These are phyloP conservation scores for Drosophila bunnanda DNA, from an alignment of 2,888 invertebrate species.

Conservation along the genomic window DNA sequence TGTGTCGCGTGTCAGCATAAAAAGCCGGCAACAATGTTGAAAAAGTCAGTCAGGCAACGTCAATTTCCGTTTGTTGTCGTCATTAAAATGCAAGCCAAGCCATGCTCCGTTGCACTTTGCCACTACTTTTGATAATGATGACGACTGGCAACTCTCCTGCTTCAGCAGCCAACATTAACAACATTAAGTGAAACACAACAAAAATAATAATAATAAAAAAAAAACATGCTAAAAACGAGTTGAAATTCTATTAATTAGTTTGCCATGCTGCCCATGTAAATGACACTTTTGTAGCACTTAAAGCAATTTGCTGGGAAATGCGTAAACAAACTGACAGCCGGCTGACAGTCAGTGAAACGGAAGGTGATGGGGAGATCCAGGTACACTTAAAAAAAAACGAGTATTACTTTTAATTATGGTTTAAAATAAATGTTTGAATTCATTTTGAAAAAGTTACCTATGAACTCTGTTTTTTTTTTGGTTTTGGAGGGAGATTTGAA, in stretches of 20 bases:
- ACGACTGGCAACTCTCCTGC: constrained; percentile 15
- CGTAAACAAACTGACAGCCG: constrained; percentile 65
- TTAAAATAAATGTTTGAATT: neutral
- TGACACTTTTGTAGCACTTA: constrained; percentile 70
- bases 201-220: neutral
- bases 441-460: too few relatives aligned
- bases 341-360: constrained; percentile 50
- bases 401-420: too few relatives aligned
- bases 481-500: neutral
- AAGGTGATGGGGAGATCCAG: neutral
- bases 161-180: constrained; percentile 4
- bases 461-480: too few relatives aligned
- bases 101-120: constrained; percentile 55
- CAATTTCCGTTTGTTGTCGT: constrained; percentile 76
- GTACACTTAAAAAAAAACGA: neutral
- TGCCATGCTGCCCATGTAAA: constrained; percentile 47
- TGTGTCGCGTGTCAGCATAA: constrained; percentile 73
- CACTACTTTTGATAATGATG: constrained; percentile 42
- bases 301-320: constrained; percentile 64
- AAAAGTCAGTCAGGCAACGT: constrained; percentile 67
- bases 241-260: constrained; percentile 67
- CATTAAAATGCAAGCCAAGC: constrained; percentile 68
- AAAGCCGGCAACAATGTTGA: constrained; percentile 68
- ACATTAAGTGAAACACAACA: neutral
- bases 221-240: constrained; percentile 10